Conservation (phyloP, 1,140 invertebrate species). For the Harpegnathos saltator region DNA sequence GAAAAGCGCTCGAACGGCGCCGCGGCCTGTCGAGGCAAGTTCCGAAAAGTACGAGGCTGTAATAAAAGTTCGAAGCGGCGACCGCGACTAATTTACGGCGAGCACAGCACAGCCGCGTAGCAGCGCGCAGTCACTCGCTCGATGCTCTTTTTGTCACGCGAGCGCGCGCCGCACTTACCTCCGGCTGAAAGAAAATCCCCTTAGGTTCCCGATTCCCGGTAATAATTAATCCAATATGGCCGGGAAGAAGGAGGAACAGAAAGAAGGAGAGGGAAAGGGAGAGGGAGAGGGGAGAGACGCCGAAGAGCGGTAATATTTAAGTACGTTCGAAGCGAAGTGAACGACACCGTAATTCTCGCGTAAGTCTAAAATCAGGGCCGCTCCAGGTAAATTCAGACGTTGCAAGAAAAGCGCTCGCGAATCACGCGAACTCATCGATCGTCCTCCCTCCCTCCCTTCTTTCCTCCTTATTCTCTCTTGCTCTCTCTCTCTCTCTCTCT, state of each 20-base stretch:
- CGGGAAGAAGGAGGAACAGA: too few relatives aligned
- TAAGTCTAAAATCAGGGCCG: slow-evolving; percentile 9
- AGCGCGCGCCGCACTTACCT: neutral
- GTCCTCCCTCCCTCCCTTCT: neutral
- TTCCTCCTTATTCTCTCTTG: too few relatives aligned
- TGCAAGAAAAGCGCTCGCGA: neutral
- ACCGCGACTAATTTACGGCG: slow-evolving; percentile 22
- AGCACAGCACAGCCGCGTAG: neutral
- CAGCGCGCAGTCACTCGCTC: slow-evolving; percentile 10
- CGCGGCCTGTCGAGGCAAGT: neutral
- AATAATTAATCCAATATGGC: neutral
- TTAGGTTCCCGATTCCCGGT: neutral
- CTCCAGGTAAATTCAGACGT: slow-evolving; percentile 26
- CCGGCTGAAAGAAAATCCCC: too few relatives aligned
- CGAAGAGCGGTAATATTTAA: neutral
- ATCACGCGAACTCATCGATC: slow-evolving; percentile 31
- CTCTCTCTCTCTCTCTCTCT: too few relatives aligned
- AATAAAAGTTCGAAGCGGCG: slow-evolving; percentile 15
- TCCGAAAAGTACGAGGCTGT: slow-evolving; percentile 16
- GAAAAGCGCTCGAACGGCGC: neutral
- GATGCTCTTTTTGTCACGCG: neutral
- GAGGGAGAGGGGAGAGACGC: too few relatives aligned
- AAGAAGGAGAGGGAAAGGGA: too few relatives aligned
- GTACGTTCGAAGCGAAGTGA: neutral
- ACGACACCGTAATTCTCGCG: neutral